These are phyloP conservation scores for Osmoderma eremita DNA, from an alignment of 2,888 invertebrate species.

Conservation along the genomic window DNA sequence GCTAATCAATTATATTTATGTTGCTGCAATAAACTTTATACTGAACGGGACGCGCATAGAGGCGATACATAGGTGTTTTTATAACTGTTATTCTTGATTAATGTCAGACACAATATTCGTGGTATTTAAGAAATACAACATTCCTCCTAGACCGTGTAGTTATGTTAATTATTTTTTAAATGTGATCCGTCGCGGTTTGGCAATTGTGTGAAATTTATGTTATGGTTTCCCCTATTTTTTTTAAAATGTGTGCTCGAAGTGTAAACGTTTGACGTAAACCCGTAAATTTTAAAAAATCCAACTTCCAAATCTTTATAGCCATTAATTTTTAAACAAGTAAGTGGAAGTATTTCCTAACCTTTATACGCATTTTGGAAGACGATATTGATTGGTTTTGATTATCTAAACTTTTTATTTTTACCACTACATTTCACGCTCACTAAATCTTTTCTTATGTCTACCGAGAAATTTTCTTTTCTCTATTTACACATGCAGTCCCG, in stretches of 20 bases:
- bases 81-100: constrained; percentile 23
- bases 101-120: constrained; percentile 21
- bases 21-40: constrained; percentile 25
- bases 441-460: too few species aligned
- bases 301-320: background rate
- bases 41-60: constrained; percentile 11
- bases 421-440: too few species aligned
- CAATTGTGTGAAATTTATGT: background rate
- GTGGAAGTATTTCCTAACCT: too few species aligned
- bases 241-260: background rate
- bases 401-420: too few species aligned
- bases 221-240: constrained; percentile 3
- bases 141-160: constrained; percentile 6
- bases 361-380: too few species aligned
- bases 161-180: constrained; percentile 27
- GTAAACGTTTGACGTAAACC: constrained; percentile 5
- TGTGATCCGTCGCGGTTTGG: constrained; percentile 1
- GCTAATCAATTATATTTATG: constrained; percentile 33
- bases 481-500: too few species aligned
- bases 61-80: background rate
- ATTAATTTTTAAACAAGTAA: background rate
- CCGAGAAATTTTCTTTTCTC: too few species aligned
- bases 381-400: too few species aligned
- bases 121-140: constrained; percentile 26
- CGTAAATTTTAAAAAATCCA: constrained; percentile 2